A percentile compares a stretch with the other conserved stretches of the same genome.
Evolutionary conservation across 2,888 invertebrate species (phyloP).

Genomic region (Gisinianus flammeolus): DNA sequence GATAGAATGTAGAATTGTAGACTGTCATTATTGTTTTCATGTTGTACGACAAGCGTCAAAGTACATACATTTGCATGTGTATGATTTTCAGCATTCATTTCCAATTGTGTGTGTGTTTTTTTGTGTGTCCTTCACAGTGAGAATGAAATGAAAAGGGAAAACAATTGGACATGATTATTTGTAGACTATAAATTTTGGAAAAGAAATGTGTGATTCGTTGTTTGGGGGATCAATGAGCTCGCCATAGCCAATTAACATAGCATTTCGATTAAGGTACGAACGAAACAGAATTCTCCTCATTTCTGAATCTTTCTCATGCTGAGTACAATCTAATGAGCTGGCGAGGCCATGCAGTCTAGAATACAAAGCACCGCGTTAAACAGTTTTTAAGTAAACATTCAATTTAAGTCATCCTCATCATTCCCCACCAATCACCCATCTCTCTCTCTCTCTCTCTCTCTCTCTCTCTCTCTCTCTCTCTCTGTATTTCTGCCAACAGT

Average conservation of each 20-base stretch:
- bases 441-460: background rate
- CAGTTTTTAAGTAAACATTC: slow-evolving; percentile 26
- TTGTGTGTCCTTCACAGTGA: background rate
- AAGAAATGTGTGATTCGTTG: background rate
- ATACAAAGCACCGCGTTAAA: slow-evolving; percentile 27
- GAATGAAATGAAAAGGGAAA: background rate
- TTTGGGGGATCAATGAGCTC: slow-evolving; percentile 14
- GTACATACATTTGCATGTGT: too few species aligned
- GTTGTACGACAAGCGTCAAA: too few species aligned
- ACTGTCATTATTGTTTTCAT: too few species aligned
- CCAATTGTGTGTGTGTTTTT: too few species aligned
- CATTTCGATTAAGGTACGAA: slow-evolving; percentile 10
- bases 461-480: background rate
- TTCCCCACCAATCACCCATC: background rate
- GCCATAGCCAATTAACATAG: slow-evolving; percentile 27
- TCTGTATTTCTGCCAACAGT: background rate
- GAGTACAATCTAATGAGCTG: slow-evolving; percentile 24
- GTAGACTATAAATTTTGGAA: too few species aligned
- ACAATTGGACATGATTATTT: too few species aligned
- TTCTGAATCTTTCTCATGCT: slow-evolving; percentile 18
- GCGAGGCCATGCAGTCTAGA: slow-evolving; percentile 21
- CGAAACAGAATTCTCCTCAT: slow-evolving; percentile 14
- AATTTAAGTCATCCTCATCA: slow-evolving; percentile 14
- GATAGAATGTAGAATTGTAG: too few species aligned
- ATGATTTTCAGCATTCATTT: too few species aligned